These are phyloP conservation scores for Batillaria attramentaria DNA, from an alignment of 1,140 invertebrate species.

Conservation along the genomic window DNA sequence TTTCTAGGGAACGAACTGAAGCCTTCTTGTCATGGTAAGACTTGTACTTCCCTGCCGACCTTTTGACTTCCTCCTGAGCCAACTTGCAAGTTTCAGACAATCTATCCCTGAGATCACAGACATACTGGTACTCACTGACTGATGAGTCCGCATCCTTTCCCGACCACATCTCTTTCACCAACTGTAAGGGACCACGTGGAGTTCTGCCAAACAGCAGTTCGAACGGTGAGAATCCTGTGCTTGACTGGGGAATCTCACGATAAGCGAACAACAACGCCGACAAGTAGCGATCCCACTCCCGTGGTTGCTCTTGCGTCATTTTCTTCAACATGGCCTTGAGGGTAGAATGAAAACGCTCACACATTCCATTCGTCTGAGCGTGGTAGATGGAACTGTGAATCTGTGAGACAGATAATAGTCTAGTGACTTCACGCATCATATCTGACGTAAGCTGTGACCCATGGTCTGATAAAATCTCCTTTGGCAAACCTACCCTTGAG, in stretches of 20 bases:
- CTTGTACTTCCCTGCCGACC: background rate
- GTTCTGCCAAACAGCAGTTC: constrained; percentile 33
- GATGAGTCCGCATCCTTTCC: constrained; percentile 30
- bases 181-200: constrained; percentile 13
- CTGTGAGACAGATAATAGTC: constrained; percentile 40
- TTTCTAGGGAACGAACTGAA: constrained; percentile 16
- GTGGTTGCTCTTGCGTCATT: constrained; percentile 48
- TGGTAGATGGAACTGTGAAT: constrained; percentile 36
- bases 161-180: constrained; percentile 51
- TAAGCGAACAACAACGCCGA: constrained; percentile 29
- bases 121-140: constrained; percentile 30
- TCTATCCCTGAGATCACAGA: constrained; percentile 23
- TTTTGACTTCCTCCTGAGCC: constrained; percentile 26
- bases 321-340: constrained; percentile 53
- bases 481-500: constrained; percentile 68
- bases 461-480: constrained; percentile 44
- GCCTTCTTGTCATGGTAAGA: constrained; percentile 26
- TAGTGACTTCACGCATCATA: constrained; percentile 31
- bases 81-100: constrained; percentile 22
- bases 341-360: constrained; percentile 56
- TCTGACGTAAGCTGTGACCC: constrained; percentile 40
- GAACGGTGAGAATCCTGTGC: constrained; percentile 31
- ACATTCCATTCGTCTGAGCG: constrained; percentile 41
- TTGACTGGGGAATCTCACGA: constrained; percentile 29
- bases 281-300: constrained; percentile 63